Base-by-base conservation (phyloP, 2,888 invertebrate genomes). In the Eupsilia transversa region DNA sequence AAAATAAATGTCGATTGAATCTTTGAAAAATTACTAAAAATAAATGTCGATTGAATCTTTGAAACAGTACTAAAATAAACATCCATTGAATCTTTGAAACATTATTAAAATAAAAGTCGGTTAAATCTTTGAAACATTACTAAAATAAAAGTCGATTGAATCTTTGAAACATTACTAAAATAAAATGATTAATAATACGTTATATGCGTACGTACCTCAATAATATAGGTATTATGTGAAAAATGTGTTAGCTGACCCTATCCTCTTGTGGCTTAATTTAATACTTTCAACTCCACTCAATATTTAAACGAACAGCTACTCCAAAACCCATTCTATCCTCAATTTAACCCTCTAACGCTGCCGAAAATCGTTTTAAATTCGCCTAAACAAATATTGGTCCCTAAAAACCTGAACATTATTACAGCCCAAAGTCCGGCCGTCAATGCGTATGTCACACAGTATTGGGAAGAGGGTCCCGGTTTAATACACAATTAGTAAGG, bases 401-500 rank as follows among this genome's bases (percentile, higher is more conserved):
- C 61, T 67, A 83, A 84, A 85, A 82, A 61, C 66, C 61, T 35
- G 68, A 54, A 67, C 54, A 79, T 74, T 82, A 83, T 83, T 70
- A 70, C 76, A 59, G 75, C 35, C 72, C 64, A 12, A 80, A 79
- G 71, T 72, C 73, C 63, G 57, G 69, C 78, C 83, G 83, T 80
- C 87, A 86, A 74, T 83, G 65, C 63, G 65, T 60, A 46, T 80
- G 81, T 76, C 76, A 77, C 73, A 66, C 49, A 67, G 52, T 49
- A 49, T 73, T 70, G 56, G 60, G 79, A 87, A 77, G 78, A 85
- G 87, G 87, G 87, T 87, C 38, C 59, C 5, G 38, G 35, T 77
- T 86, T 84, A 85, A 81, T 87, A 79, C 70, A 80, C 80, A 87
- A 85, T 87, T 82, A 87, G 80, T 52, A 54, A 49, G 76, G 73